Conservation (phyloP, 1,140 invertebrate genomes). For the Aradophagus sp. region DNA sequence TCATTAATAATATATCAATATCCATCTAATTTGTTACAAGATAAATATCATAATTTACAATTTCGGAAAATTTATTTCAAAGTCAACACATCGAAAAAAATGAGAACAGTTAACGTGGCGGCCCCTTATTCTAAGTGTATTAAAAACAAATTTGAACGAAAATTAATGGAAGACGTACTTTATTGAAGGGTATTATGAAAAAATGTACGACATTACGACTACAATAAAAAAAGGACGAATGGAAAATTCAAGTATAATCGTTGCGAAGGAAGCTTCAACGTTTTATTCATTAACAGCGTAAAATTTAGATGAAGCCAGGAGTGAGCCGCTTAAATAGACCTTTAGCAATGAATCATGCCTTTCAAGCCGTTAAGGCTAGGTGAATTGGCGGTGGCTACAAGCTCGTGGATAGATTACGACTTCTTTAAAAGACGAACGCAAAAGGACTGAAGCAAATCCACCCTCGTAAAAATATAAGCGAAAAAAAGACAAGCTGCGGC, state of each 20-base stretch:
- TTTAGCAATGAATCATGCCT: constrained; percentile 44
- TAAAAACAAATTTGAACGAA: too few species aligned
- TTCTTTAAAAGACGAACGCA: constrained; percentile 27
- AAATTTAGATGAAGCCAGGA: constrained; percentile 10
- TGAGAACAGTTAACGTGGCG: too few species aligned
- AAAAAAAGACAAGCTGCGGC: too few species aligned
- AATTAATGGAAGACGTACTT: too few species aligned
- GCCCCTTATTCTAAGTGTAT: too few species aligned
- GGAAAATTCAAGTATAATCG: constrained; percentile 26
- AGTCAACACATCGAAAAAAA: too few species aligned
- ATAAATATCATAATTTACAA: too few species aligned
- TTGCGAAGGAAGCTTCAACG: constrained; percentile 18
- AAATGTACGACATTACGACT: too few species aligned
- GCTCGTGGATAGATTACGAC: constrained; percentile 38
- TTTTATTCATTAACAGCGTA: constrained; percentile 48
- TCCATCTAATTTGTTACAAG: too few species aligned
- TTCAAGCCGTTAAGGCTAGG: constrained; percentile 32
- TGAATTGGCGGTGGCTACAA: constrained; percentile 35
- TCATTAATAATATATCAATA: too few species aligned
- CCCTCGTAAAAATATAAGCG: constrained; percentile 7
- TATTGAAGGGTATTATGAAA: too few species aligned
- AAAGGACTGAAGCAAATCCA: constrained; percentile 14
- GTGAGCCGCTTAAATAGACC: constrained; percentile 25
- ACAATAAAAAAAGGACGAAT: constrained; percentile 9
- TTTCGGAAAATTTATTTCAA: too few species aligned